Evolutionary conservation across 2,797 vertebrate species (phyloP), one percentile per base, ranked within the genome.

Genomic region (Loriculus beryllinus): DNA sequence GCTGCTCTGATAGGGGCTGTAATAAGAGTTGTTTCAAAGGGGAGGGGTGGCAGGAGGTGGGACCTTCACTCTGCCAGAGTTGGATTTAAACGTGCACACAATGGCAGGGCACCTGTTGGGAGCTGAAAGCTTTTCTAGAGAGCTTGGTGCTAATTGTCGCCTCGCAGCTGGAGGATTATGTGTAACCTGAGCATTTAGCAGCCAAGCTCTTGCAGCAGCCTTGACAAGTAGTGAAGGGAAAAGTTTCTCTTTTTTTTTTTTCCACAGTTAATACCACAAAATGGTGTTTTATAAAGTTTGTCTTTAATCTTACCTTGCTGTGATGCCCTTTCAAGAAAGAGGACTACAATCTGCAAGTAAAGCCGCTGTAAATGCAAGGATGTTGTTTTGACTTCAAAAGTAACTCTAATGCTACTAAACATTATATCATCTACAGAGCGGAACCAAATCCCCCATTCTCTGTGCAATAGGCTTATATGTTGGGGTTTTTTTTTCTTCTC

Each of bases 91-190:
- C 29, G 43, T 76, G 89, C 79, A 2, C 79, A 95, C 90, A 91
- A 96, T 88, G 71, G 57, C 8, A 35, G 83, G 72, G 84, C 96
- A 97, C 96, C 96, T 97, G 97, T 93, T 81, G 80, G 47, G 92
- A 80, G 87, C 92, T 88, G 89, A 95, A 87, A 93, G 86, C 83
- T 87, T 87, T 95, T 57, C 76, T 89, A 12, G 92, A 86, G 90
- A n/a, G 70, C 75, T 86, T 51, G 91, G 85, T 87, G 82, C 94
- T 94, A 91, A 96, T 95, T 96, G 95, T 95, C 65, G 9, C 76
- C 93, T 95, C 11, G 40, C 90, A 97, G 94, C 88, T 93, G 95
- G 84, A 76, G 94, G 96, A 96, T 96, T 96, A 96, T 63, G 77
- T 95, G 95, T 95, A 96, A 97, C 91, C 81, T 31, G 95, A 97